phyloP scores from a whole-genome alignment of 35 echinoderm and acorn worm species.

The Amphiura filiformis region DNA sequence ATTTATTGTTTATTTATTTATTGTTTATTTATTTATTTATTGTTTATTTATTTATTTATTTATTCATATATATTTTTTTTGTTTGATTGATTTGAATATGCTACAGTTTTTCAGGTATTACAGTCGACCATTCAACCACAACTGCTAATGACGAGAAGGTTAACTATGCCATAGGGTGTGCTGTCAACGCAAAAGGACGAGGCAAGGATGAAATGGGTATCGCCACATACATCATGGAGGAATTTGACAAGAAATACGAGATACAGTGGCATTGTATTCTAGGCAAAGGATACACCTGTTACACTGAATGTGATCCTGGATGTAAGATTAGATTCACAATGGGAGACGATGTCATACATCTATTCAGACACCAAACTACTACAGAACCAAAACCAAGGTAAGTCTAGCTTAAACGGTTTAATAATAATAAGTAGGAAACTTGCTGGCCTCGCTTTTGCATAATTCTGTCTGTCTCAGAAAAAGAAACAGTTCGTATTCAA shows the following conservation, averaged over 20 bases:
- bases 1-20: no score
- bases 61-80: no score
- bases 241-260: not conserved
- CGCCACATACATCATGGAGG: not conserved
- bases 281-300: not conserved
- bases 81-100: no score
- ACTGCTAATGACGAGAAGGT: not conserved
- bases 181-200: not conserved
- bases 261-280: not conserved
- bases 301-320: not conserved
- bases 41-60: no score
- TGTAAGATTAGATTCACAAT: not conserved
- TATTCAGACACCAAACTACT: not conserved
- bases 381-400: constrained; percentile 3
- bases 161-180: not conserved
- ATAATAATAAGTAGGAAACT: no score
- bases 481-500: no score
- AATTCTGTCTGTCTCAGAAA: no score
- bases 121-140: not conserved
- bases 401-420: no score
- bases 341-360: not conserved
- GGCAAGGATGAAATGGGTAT: not conserved
- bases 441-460: no score
- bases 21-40: no score
- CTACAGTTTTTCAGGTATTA: not conserved